Evolutionary conservation across 2,113 vertebrate genomes (phyloP), one percentile per base, ranked within the genome.

Genomic region (Podiceps cristatus): DNA sequence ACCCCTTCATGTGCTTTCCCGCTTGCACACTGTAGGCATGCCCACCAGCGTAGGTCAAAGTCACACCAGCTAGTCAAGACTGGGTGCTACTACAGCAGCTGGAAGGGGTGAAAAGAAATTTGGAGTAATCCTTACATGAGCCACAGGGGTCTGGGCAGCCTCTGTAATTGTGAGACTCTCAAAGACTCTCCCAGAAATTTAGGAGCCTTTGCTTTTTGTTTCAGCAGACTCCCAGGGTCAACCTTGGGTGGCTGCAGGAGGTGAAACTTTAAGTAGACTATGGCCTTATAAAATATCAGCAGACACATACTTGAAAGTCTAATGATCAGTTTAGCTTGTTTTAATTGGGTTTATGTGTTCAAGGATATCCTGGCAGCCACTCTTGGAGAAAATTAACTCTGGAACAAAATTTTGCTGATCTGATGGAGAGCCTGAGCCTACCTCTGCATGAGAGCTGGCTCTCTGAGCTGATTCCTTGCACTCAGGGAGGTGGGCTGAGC

Each of bases 301-400:
- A 97, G 93, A 95, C 89, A 93, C 89, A 69, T 93, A 93, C 94
- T 95, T 96, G 91, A 97, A 96, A 97, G 94, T 86, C 89, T 97
- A 97, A 96, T 96, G 94, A 97, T 96, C 95, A 90, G 91, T 96
- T 95, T 93, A 93, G 86, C 69, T 91, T 91, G 74, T 77, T 89
- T 97, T 97, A 96, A 97, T 97, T 96, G 76, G 89, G 91, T 96
- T 97, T 96, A 93, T 82, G 59, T 93, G 94, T 96, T 96, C 91
- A 91, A 97, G 96, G 94, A 95, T 94, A 96, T 96, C 94, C 93
- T 96, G 95, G 89, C 93, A 94, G 91, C 77, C 90, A 96, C 73
- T 93, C 53, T 50, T 69, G 37, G 69, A 96, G 86, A 96, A 96
- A 96, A 97, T 97, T 93, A 95, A 96, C 49, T n/a, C 84, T 86